Conservation (phyloP, 2,113 vertebrate species). For the Corythornis madagascariensis region DNA sequence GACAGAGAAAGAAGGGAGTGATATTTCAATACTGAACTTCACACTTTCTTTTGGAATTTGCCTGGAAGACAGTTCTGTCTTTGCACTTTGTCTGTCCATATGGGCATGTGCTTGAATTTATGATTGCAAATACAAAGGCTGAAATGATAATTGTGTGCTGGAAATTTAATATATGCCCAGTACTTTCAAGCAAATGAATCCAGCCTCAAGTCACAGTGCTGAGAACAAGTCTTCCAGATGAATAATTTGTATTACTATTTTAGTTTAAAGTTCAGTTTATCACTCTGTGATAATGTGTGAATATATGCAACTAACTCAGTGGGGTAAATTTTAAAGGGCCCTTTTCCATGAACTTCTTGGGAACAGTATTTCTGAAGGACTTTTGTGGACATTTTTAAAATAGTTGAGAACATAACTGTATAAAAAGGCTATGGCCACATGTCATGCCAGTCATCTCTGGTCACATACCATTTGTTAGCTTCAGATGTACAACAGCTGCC, state of each 20-base stretch:
- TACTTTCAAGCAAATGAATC: constrained; percentile 11
- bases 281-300: constrained; percentile 42
- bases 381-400: constrained; percentile 72
- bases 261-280: constrained; percentile 30
- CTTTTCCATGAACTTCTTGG: constrained; percentile 35
- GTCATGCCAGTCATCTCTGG: constrained; percentile 75
- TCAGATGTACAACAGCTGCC: constrained; percentile 75
- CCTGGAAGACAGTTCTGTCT: constrained; percentile 53
- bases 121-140: constrained; percentile 41
- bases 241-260: constrained; percentile 16
- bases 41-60: constrained; percentile 60
- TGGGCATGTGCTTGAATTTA: constrained; percentile 53
- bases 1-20: background rate
- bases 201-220: background rate
- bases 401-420: constrained; percentile 70
- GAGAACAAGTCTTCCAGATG: constrained; percentile 8
- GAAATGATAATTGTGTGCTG: constrained; percentile 58
- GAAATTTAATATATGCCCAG: constrained; percentile 32
- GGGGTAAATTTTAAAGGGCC: constrained; percentile 31
- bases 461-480: constrained; percentile 78
- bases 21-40: constrained; percentile 39
- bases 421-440: constrained; percentile 66
- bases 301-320: constrained; percentile 23
- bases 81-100: constrained; percentile 57
- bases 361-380: constrained; percentile 58